Evolutionary conservation across 2,797 vertebrate species (phyloP).

Genomic region (Thaleichthys pacificus): DNA sequence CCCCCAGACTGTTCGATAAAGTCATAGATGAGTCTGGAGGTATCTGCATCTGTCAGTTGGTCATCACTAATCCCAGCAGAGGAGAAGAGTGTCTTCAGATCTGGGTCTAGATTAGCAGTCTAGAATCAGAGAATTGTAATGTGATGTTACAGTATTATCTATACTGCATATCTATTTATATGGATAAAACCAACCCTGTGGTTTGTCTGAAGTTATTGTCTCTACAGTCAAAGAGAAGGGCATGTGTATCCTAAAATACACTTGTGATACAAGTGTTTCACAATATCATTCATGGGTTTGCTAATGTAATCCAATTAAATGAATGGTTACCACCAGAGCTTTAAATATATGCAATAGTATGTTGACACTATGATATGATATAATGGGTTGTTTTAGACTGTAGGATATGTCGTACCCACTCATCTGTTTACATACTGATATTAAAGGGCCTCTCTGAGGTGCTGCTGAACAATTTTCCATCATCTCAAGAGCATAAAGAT

Average conservation of each 20-base stretch:
- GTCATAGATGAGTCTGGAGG: slow-evolving; percentile 80
- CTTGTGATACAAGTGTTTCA: neutral
- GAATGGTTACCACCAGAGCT: neutral
- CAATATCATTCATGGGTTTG: neutral
- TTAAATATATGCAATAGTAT: neutral
- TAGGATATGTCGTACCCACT: too few relatives aligned
- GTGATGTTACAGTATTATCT: too few relatives aligned
- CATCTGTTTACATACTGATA: too few relatives aligned
- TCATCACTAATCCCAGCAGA: slow-evolving; percentile 78
- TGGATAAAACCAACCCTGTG: too few relatives aligned
- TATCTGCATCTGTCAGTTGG: slow-evolving; percentile 74
- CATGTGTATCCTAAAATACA: neutral
- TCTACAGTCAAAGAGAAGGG: neutral
- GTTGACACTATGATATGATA: neutral
- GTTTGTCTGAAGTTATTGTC: neutral
- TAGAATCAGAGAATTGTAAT: slow-evolving; percentile 9
- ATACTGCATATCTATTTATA: too few relatives aligned
- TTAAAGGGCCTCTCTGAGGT: neutral
- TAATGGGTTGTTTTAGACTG: neutral
- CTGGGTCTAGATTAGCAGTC: slow-evolving; percentile 75
- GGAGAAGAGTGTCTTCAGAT: slow-evolving; percentile 74
- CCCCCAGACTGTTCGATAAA: slow-evolving; percentile 81
- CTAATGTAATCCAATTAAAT: neutral
- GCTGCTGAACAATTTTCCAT: neutral
- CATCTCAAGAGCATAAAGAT: neutral